Evolutionary conservation across 1,140 invertebrate species (phyloP), one percentile per base, ranked within the genome.

Genomic region (Gerris buenoi): DNA sequence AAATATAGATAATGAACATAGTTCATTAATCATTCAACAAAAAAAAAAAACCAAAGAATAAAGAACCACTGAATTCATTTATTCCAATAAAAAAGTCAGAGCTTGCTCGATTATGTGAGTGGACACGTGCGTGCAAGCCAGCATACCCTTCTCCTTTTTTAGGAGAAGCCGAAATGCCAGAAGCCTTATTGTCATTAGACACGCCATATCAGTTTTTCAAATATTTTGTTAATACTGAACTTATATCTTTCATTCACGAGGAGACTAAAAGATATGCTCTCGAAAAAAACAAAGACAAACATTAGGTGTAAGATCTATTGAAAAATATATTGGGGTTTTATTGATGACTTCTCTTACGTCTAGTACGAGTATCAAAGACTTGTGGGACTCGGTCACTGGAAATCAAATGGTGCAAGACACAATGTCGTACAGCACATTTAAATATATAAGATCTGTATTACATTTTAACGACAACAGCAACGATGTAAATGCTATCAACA

Each of bases 111-210:
- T 10, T 46, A 46, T 46, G 33, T 46, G 33, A 46, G 33, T 46
- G 33, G 74, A 59, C 56, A 66, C 1, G 22, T 66, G 3, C 56
- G 68, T 23, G 60, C 29, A 25, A 3, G 5, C 68, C 81, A 22
- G 78, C 75, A 14, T 64, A 80, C 5, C 58, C 79, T 18, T 74
- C 71, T 63, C 73, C 73, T 0, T 71, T 80, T 2, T 69, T 10
- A 46, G 33, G 33, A 46, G 33, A 46, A 5, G 5, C 5, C 18
- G 33, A 46, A 5, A 46, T 46, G 33, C 33, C 33, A 10, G 5
- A 46, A 46, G 33, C 5, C 5, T 18, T 46, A 46, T 5, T 46
- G 18, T 5, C 5, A 46, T 18, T 46, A 18, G 18, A 46, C 5
- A 46, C 33, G n/a, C 33, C 33, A 5, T 46, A 46, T 46, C 33